phyloP scores from a whole-genome alignment of 2,113 vertebrate genomes.

The Isichthys henryi region DNA sequence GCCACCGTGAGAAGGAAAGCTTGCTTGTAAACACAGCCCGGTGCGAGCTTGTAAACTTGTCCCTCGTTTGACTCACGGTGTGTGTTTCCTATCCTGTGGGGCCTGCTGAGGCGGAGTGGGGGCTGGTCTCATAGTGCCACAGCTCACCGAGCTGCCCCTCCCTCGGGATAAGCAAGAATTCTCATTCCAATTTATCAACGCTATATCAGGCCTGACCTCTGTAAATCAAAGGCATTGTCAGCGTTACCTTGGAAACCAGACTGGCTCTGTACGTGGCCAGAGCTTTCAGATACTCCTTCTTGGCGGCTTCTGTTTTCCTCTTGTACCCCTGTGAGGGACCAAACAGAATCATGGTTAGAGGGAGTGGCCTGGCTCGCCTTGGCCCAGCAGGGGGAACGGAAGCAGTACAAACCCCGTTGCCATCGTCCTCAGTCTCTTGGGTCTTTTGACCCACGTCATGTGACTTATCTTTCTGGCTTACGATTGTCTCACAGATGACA shows the following conservation, averaged over 20 bases:
- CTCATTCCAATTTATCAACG: conserved; percentile 65
- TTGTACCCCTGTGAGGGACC: conserved; percentile 83
- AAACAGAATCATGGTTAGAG: conserved; percentile 32
- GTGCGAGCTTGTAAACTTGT: not conserved
- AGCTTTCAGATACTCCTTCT: conserved; percentile 99
- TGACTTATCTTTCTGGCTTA: not conserved
- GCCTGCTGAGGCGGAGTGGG: not conserved
- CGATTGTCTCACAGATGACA: not conserved
- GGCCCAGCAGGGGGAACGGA: not conserved
- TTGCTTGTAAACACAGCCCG: not conserved
- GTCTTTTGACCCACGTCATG: not conserved
- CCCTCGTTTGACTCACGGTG: conserved; percentile 39
- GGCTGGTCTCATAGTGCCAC: conserved; percentile 38
- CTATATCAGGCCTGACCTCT: conserved; percentile 63
- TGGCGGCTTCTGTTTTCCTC: conserved; percentile 98
- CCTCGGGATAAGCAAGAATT: conserved; percentile 49
- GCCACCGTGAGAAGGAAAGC: not conserved
- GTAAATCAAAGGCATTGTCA: conserved; percentile 64
- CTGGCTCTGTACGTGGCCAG: conserved; percentile 96
- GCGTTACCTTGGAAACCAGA: conserved; percentile 97
- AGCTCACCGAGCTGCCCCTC: conserved; percentile 36
- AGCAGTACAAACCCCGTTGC: not conserved
- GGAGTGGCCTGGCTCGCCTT: too few relatives aligned
- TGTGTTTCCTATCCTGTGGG: not conserved
- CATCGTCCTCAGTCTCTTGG: not conserved